Base-by-base conservation (phyloP, 2,888 invertebrate species). In the Ypsolopha sequella region DNA sequence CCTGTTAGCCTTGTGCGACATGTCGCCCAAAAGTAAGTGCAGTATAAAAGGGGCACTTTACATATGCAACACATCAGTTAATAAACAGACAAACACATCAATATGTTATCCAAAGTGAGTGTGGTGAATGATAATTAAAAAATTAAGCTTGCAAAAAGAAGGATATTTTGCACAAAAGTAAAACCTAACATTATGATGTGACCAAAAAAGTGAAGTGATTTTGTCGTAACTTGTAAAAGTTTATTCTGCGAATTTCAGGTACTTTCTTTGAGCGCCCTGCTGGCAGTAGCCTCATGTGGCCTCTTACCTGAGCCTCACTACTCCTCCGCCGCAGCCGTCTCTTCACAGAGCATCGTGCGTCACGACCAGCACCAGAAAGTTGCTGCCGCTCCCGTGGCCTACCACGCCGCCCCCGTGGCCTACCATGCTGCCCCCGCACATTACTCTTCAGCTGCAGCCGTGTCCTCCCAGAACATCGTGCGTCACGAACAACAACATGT, bases 241-340 rank as follows among this genome's bases (percentile, higher is more conserved):
- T 1, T 34, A 4, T 10, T 45, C 2, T 43, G n/a, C 13, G 13
- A 13, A 13, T 41, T 36, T 43, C n/a, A 58, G 69, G 51, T 64
- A 24, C 55, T 61, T 48, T 48, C 54, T 46, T 56, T 72, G 13
- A 70, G 64, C 54, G 66, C 67, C 44, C 53, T 69, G 24, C 63
- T 67, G 58, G 67, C 68, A 11, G 60, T 60, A 38, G 58, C 62
- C 54, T 52, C 68, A 57, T 71, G 57, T 46, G 71, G 65, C 58
- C 60, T 67, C n/a, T 54, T 73, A 55, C 57, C 70, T 9, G 51
- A 10, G 34, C 80, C 56, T 48, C 51, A 53, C 50, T 50, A 53
- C 44, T 52, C 55, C n/a, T 54, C 53, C 46, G 41, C 10, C 59
- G 70, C 80, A 1, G 80, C 79, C 1, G 77, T 82, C 14, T 78